These are phyloP conservation scores for Synaphobranchus kaupii DNA, from an alignment of 2,797 vertebrate genomes.

Conservation along the genomic window DNA sequence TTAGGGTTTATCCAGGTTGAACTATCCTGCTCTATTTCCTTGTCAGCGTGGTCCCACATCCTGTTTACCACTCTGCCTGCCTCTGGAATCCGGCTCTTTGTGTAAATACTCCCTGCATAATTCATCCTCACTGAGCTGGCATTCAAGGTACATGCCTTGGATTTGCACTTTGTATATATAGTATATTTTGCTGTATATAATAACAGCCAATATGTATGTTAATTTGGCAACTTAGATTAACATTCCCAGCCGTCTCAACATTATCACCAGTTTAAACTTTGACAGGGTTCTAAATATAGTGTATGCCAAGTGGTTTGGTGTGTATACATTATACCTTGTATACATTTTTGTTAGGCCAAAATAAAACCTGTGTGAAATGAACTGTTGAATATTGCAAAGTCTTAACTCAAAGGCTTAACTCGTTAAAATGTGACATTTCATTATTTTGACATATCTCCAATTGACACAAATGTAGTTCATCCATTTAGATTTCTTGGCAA, in stretches of 20 bases:
- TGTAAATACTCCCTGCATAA: neutral
- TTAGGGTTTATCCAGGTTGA: neutral
- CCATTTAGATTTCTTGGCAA: neutral
- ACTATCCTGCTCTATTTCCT: neutral
- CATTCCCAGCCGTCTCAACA: neutral
- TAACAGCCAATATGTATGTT: neutral
- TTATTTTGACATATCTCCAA: neutral
- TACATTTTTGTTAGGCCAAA: neutral
- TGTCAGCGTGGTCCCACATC: neutral
- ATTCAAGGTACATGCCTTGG: neutral
- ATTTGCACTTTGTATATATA: neutral
- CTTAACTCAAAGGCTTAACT: too few relatives aligned
- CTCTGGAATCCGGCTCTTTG: neutral
- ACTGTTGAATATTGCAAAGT: too few relatives aligned
- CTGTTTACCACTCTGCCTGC: neutral
- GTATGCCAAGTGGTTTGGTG: neutral
- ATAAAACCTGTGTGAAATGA: too few relatives aligned
- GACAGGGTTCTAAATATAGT: neutral
- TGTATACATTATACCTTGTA: neutral
- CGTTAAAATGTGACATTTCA: neutral
- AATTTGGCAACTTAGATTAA: neutral
- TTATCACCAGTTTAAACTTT: neutral
- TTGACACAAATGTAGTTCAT: neutral
- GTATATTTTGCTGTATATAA: neutral
- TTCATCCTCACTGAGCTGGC: neutral